Base-by-base conservation (phyloP, 2,113 vertebrate genomes). In the Oncorhynchus tshawytscha region DNA sequence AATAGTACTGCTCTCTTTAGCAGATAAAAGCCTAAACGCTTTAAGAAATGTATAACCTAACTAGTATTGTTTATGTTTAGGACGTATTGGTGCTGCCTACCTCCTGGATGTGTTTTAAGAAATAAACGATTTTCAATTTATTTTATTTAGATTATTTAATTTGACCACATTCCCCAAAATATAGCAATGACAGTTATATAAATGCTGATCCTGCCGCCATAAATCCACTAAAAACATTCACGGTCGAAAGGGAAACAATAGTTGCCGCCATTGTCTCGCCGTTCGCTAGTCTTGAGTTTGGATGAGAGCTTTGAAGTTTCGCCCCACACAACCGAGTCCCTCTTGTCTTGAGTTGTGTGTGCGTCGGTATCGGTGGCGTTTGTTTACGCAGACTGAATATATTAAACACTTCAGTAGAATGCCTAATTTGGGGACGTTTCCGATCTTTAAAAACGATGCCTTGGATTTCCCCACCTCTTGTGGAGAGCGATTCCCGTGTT, bases 341-440 rank as follows among this genome's bases (percentile, higher is more conserved):
- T 11, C 9, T 45, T 45, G 67, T 20, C 16, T 45, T 31, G n/a
- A n/a, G 39, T 45, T 70, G 39, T 62, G 57, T 24, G 45, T 54
- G 31, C 67, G 25, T 34, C 5, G n/a, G 71, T 62, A 24, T 71
- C 72, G 76, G 77, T 75, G 81, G 79, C 62, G 81, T 83, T 81
- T 81, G 77, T 81, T 83, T 80, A 78, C 81, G 68, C 74, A 72
- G 34, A 93, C 94, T 94, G 94, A 95, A 95, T 95, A 95, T 70
- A 79, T 24, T 77, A 74, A 82, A 48, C 67, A 64, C 13, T 62
- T 45, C 81, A 86, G 83, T 86, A 86, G 78, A 86, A 95, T 94
- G 93, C 94, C 92, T 94, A 94, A 95, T 95, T 95, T 90, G 86
- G 92, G 93, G 94, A 94, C 92, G 94, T 94, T 94, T 93, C 92